Evolutionary conservation across 1,140 invertebrate species (phyloP).

Genomic region (Drosophila novamexicana): DNA sequence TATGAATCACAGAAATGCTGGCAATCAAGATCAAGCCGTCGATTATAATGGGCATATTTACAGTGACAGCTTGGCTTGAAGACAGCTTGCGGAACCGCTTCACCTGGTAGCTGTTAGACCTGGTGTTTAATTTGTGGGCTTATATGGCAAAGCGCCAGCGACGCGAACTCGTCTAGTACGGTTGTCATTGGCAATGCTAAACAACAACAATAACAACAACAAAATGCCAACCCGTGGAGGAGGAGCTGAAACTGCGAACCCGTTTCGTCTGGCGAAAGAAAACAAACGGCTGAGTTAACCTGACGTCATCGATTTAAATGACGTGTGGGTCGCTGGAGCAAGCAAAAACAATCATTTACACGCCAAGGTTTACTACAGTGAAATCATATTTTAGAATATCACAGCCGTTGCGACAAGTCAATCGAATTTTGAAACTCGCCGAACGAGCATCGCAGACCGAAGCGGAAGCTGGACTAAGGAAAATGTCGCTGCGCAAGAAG

Average conservation of each 20-base stretch:
- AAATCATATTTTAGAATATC: constrained; percentile 81
- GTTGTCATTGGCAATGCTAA: constrained; percentile 34
- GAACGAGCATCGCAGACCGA: constrained; percentile 10
- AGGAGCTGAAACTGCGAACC: constrained; percentile 49
- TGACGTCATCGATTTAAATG: constrained; percentile 66
- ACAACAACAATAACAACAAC: not conserved
- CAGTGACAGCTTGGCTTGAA: constrained; percentile 22
- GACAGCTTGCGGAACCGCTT: constrained; percentile 17
- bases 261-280: constrained; percentile 54
- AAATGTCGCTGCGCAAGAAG: constrained; percentile 72
- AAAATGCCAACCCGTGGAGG: constrained; percentile 59
- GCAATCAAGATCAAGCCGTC: constrained; percentile 22
- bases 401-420: constrained; percentile 39
- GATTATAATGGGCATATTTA: constrained; percentile 39
- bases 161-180: constrained; percentile 58
- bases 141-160: constrained; percentile 64
- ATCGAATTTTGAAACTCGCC: constrained; percentile 65
- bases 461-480: not conserved
- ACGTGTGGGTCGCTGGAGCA: constrained; percentile 52
- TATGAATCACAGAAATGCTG: constrained; percentile 41
- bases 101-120: constrained; percentile 17
- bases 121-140: constrained; percentile 44
- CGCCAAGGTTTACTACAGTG: constrained; percentile 61
- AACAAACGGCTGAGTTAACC: constrained; percentile 17
- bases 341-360: constrained; percentile 69